phyloP scores from a whole-genome alignment of 1,140 invertebrate genomes.

The Bombus turneri region DNA sequence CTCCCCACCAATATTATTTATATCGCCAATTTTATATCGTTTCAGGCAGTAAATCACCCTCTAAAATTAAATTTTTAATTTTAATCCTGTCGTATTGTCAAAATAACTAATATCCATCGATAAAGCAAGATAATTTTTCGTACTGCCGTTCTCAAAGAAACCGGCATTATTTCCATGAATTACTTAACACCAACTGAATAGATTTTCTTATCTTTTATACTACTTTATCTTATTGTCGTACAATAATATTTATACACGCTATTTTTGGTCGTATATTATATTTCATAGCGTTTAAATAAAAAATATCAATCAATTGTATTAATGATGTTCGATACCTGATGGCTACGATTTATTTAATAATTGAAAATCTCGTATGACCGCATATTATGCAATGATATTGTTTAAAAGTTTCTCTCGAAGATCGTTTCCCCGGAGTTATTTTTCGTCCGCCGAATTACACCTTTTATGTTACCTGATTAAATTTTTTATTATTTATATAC shows the following conservation, averaged over 20 bases:
- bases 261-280: conserved; percentile 3
- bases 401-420: neutral
- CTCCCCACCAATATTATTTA: conserved; percentile 46
- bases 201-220: conserved; percentile 42
- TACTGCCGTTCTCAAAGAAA: conserved; percentile 42
- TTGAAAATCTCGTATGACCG: neutral
- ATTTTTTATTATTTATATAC: neutral
- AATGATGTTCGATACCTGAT: neutral
- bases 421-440: neutral
- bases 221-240: conserved; percentile 28
- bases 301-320: neutral
- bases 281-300: neutral
- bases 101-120: neutral
- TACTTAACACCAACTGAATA: conserved; percentile 22
- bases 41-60: neutral
- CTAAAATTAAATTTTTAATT: conserved; percentile 56
- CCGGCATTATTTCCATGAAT: conserved; percentile 56
- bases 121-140: neutral
- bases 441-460: neutral
- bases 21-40: conserved; percentile 11
- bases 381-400: neutral
- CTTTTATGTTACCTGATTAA: too few relatives aligned
- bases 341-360: neutral
- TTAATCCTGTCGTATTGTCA: conserved; percentile 15
- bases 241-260: conserved; percentile 28